Conservation (phyloP, 2,797 vertebrate genomes). For the Gobio occitaniae region DNA sequence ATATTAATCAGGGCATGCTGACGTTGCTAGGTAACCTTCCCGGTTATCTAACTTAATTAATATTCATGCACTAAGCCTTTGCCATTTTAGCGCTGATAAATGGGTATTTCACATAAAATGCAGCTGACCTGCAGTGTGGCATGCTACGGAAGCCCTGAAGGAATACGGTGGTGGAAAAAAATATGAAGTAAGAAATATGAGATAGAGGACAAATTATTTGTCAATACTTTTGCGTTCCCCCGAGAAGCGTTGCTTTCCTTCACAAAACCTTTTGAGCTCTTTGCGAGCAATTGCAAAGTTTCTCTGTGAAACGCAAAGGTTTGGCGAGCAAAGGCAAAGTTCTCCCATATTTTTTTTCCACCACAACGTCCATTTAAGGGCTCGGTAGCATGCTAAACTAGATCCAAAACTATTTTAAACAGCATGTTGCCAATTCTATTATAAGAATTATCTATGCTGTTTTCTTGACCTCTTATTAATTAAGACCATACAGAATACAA, state of each 20-base stretch:
- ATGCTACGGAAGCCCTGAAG: too few species aligned
- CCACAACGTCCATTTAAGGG: too few species aligned
- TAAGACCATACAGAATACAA: not conserved
- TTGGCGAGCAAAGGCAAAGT: too few species aligned
- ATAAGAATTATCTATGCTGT: not conserved
- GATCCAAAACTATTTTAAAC: not conserved
- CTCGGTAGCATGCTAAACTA: not conserved
- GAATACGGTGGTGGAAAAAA: too few species aligned
- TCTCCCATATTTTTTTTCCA: too few species aligned
- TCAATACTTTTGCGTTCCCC: too few species aligned
- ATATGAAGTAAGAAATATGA: too few species aligned
- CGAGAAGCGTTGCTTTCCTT: too few species aligned
- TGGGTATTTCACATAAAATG: not conserved
- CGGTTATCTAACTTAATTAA: constrained; percentile 17
- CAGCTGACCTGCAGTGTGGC: not conserved
- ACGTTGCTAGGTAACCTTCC: constrained; percentile 9
- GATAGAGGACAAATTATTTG: too few species aligned
- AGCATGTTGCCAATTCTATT: not conserved
- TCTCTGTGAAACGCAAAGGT: too few species aligned
- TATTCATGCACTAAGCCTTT: not conserved
- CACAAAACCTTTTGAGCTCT: too few species aligned
- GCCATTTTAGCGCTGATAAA: constrained; percentile 2
- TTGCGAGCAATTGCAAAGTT: too few species aligned
- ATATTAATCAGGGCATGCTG: constrained; percentile 24
- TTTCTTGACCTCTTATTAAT: not conserved